phyloP scores from a whole-genome alignment of 2,888 invertebrate species.

The Drosophila nigritarsus region DNA sequence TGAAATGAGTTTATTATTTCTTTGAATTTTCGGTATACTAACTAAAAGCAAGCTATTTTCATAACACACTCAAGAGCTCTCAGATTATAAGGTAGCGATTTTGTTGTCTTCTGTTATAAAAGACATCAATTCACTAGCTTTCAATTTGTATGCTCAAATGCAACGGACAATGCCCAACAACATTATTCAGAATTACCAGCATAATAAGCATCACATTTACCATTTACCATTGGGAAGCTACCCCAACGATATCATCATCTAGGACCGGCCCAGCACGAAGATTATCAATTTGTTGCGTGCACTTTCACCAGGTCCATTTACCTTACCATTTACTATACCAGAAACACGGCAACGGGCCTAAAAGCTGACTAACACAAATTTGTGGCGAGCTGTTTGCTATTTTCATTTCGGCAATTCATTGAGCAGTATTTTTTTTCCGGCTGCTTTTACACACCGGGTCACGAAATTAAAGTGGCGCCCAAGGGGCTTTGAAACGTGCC shows the following conservation, averaged over 20 bases:
- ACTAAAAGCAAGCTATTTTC: not conserved
- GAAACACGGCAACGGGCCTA: conserved; percentile 29
- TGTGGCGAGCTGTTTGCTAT: conserved; percentile 49
- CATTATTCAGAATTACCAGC: conserved; percentile 43
- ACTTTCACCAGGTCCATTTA: conserved; percentile 54
- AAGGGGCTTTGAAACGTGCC: conserved; percentile 56
- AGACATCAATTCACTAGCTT: conserved; percentile 74
- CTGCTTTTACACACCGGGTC: conserved; percentile 40
- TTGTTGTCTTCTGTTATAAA: conserved; percentile 32
- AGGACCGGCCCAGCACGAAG: conserved; percentile 25
- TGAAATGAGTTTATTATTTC: not conserved
- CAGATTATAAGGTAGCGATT: conserved; percentile 54
- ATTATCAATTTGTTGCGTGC: conserved; percentile 72
- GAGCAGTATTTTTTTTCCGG: conserved; percentile 28
- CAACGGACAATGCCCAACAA: conserved; percentile 49
- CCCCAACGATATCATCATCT: conserved; percentile 57
- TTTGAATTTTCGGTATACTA: not conserved
- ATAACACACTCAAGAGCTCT: conserved; percentile 10
- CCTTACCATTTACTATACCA: conserved; percentile 24
- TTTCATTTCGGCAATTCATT: conserved; percentile 64
- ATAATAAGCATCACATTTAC: conserved; percentile 47
- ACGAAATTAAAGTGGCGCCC: conserved; percentile 64
- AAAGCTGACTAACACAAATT: conserved; percentile 64
- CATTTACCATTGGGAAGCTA: conserved; percentile 20
- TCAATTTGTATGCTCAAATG: conserved; percentile 64